phyloP scores from a whole-genome alignment of 2,797 vertebrate species.

The Trichosurus vulpecula region DNA sequence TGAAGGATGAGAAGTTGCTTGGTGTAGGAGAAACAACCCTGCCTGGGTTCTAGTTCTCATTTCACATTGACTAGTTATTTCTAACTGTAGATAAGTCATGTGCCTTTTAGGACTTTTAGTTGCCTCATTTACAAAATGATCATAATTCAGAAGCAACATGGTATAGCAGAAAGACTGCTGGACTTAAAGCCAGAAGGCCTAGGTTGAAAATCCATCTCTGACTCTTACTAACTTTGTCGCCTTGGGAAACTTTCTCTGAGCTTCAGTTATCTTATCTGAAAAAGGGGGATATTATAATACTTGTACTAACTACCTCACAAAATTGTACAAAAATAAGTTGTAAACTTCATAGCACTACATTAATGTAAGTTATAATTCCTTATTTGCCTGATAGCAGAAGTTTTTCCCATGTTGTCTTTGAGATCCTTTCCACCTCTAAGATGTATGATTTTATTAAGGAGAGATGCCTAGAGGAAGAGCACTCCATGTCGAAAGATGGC shows the following conservation, averaged over 20 bases:
- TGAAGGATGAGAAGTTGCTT: not conserved
- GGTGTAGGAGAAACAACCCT: no score
- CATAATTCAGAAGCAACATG: not conserved
- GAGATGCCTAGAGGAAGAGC: not conserved
- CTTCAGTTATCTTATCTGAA: not conserved
- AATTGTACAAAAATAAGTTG: not conserved
- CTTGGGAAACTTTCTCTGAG: not conserved
- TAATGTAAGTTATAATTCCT: not conserved
- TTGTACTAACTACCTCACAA: not conserved
- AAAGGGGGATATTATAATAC: not conserved
- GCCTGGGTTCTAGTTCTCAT: not conserved
- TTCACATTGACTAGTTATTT: not conserved
- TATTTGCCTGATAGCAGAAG: not conserved
- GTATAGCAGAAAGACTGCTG: not conserved
- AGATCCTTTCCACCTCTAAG: not conserved
- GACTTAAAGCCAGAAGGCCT: not conserved
- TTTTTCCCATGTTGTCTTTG: not conserved
- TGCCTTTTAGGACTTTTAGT: not conserved
- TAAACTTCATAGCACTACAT: not conserved
- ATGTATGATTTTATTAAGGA: not conserved
- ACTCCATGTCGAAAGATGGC: not conserved
- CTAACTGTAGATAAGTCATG: not conserved
- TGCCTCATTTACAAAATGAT: not conserved
- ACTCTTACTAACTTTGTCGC: not conserved
- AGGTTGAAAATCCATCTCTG: conserved; percentile 29